A percentile compares a stretch with the other conserved stretches of the same genome.
These are phyloP conservation scores for Hippocampus kuda DNA, from an alignment of 2,797 vertebrate genomes.

Conservation along the genomic window DNA sequence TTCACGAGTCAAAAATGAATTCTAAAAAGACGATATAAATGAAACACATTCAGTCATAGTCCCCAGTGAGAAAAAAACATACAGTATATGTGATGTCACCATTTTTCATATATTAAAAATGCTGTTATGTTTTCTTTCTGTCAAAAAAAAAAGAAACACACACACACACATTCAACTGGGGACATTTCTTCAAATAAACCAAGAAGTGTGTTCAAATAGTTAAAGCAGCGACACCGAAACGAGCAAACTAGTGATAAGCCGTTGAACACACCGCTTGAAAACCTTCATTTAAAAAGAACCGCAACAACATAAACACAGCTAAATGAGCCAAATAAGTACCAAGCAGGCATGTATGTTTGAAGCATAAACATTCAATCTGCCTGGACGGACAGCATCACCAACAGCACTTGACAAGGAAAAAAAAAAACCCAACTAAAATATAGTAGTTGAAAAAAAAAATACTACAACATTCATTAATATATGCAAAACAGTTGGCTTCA, in stretches of 20 bases:
- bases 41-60: slow-evolving; percentile 54
- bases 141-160: slow-evolving; percentile 11
- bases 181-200: slow-evolving; percentile 29
- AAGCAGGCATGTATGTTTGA: slow-evolving; percentile 39
- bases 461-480: slow-evolving; percentile 30
- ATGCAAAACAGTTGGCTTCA: slow-evolving; percentile 39
- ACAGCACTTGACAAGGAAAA: slow-evolving; percentile 29
- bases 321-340: slow-evolving; percentile 55
- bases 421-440: slow-evolving; percentile 10
- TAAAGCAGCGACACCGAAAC: slow-evolving; percentile 23
- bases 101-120: slow-evolving; percentile 12
- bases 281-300: slow-evolving; percentile 60
- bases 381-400: slow-evolving; percentile 53
- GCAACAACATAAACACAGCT: slow-evolving; percentile 57
- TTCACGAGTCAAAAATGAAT: slow-evolving; percentile 34
- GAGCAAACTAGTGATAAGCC: slow-evolving; percentile 3
- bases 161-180: slow-evolving; percentile 15
- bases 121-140: slow-evolving; percentile 23
- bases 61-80: slow-evolving; percentile 20
- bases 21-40: slow-evolving; percentile 35
- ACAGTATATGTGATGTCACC: slow-evolving; percentile 17
- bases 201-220: slow-evolving; percentile 25
- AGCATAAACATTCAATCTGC: slow-evolving; percentile 49
- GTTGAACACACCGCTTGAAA: slow-evolving; percentile 26
- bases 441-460: slow-evolving; percentile 32